phyloP scores from a whole-genome alignment of 2,113 vertebrate species.

The Cygnus atratus region DNA sequence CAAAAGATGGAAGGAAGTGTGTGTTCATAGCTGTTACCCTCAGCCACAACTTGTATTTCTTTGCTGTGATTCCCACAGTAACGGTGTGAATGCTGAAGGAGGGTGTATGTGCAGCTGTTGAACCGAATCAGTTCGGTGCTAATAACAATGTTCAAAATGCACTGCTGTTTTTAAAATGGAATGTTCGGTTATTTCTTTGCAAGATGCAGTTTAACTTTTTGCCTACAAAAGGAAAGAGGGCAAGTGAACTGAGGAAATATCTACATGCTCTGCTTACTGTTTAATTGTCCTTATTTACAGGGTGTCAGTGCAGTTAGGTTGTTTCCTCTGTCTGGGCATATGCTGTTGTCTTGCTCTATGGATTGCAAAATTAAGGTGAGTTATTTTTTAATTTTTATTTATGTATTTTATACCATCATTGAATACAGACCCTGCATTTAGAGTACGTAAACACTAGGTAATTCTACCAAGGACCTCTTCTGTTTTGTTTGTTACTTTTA shows the following conservation, averaged over 20 bases:
- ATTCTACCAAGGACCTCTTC: neutral
- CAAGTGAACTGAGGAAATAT: neutral
- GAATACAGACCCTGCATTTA: neutral
- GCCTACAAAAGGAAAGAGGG: neutral
- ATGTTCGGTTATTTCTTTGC: neutral
- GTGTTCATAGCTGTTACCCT: neutral
- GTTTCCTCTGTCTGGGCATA: conserved; percentile 93
- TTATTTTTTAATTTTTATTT: neutral
- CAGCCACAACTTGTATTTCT: neutral
- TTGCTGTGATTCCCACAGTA: neutral
- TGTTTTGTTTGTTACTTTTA: neutral
- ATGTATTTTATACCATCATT: neutral
- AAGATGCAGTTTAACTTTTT: neutral
- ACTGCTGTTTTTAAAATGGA: neutral
- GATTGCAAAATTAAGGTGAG: conserved; percentile 98
- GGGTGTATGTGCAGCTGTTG: neutral
- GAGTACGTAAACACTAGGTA: neutral
- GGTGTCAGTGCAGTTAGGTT: conserved; percentile 96
- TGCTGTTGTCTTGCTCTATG: conserved; percentile 95
- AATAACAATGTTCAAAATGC: neutral
- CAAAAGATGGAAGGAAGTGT: neutral
- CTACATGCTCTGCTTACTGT: neutral
- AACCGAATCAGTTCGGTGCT: neutral
- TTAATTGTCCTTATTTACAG: conserved; percentile 69
- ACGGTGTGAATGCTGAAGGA: neutral